Conservation (phyloP, 2,797 vertebrate species). For the Dicrostonyx torquatus region DNA sequence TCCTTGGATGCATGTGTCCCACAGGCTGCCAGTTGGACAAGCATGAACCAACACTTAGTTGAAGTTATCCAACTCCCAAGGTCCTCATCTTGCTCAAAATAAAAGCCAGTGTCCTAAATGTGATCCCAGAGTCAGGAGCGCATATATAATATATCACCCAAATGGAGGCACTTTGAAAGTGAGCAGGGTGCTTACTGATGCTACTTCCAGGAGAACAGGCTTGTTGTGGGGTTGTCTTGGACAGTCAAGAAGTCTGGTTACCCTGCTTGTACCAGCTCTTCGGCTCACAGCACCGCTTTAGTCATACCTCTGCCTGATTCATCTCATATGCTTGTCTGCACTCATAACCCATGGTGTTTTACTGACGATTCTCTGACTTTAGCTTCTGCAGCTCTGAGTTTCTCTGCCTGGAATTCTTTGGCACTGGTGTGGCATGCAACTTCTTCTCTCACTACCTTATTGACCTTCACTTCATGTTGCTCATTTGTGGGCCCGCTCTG, state of each 20-base stretch:
- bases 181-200: background rate
- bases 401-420: background rate
- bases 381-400: background rate
- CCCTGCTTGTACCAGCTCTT: too few relatives aligned
- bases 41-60: background rate
- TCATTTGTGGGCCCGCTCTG: background rate
- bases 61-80: background rate
- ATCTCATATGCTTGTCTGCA: background rate
- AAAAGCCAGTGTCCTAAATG: background rate
- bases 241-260: background rate
- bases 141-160: background rate
- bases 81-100: background rate
- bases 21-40: too few relatives aligned
- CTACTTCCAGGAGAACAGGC: background rate
- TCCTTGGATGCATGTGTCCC: background rate
- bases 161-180: background rate
- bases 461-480: background rate
- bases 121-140: too few relatives aligned
- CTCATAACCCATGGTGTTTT: background rate
- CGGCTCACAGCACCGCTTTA: too few relatives aligned
- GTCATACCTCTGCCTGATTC: background rate
- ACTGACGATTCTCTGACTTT: background rate
- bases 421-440: fast-evolving
- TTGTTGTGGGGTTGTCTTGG: background rate
- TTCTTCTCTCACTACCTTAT: background rate